Evolutionary conservation across 2,113 vertebrate genomes (phyloP), one percentile per base, ranked within the genome.

Genomic region (Triplophysa tibetana): DNA sequence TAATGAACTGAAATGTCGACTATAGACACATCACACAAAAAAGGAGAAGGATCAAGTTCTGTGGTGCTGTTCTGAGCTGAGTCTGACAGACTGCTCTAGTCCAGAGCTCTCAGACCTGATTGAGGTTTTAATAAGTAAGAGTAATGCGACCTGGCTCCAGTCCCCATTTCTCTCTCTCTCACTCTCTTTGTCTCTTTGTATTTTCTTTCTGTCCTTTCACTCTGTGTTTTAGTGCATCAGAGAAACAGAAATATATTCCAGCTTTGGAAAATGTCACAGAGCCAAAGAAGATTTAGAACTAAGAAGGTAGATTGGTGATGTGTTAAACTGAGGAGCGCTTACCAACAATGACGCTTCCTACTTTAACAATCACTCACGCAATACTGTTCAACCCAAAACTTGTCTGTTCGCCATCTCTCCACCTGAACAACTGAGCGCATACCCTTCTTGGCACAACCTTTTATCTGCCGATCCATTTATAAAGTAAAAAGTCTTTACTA

Each of bases 81-180:
- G 70, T 33, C 70, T 65, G 50, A 77, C 64, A 67, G 77, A 43
- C 66, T 75, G 73, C 75, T 81, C 81, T 64, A 70, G 83, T 80
- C 66, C 80, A 77, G 80, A 85, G 80, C 77, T 66, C 80, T 84
- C 83, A 82, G 80, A 79, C 83, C 78, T 84, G 83, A 84, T 79
- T 81, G 83, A 81, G 78, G 60, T 85, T 85, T 85, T 85, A 82
- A 85, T 85, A 85, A 79, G 80, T 50, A 75, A 73, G 63, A 78
- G 81, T 85, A 85, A 85, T 82, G 79, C 29, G 83, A 82, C 77
- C 83, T 79, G 83, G 80, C 80, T 85, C 83, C 83, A 81, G 76
- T 65, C 72, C 78, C 82, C 56, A 48, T 79, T 78, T 63, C 54
- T 74, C 14, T 38, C 69, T 72, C n/a, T 56, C 45, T 29, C 2